These are phyloP conservation scores for Trogon melanurus DNA, from an alignment of 2,113 vertebrate genomes.

Conservation along the genomic window DNA sequence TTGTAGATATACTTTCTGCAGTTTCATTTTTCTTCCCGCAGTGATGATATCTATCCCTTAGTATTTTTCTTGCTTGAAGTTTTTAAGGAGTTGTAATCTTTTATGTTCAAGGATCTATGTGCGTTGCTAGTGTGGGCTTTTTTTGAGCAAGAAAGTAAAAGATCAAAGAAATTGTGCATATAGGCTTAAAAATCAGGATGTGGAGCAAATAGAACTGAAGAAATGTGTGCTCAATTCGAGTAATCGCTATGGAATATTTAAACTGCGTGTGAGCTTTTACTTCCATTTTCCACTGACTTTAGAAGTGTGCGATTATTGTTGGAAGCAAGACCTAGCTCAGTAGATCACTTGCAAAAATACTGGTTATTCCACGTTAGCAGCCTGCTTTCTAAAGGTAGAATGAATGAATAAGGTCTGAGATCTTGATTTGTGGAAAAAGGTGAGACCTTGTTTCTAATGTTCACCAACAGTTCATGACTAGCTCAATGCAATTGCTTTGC, in stretches of 20 bases:
- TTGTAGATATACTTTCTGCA: background rate
- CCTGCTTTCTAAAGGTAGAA: background rate
- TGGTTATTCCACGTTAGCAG: background rate
- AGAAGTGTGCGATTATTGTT: background rate
- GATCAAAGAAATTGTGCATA: background rate
- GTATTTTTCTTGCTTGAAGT: background rate
- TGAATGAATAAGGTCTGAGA: background rate
- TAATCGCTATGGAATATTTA: background rate
- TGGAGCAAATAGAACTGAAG: background rate
- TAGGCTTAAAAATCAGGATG: background rate
- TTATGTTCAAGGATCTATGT: too few relatives aligned
- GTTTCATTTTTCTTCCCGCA: background rate
- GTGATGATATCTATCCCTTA: background rate
- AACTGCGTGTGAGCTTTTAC: background rate
- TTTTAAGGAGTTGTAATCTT: background rate
- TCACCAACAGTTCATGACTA: background rate
- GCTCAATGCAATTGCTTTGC: background rate
- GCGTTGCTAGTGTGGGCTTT: background rate
- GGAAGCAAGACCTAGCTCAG: background rate
- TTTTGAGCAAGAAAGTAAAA: background rate
- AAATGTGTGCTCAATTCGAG: background rate
- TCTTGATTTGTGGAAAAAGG: background rate
- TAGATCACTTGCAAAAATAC: background rate
- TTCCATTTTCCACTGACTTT: background rate
- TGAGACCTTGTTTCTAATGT: background rate